Evolutionary conservation across 2,113 vertebrate species (phyloP).

Genomic region (Hippopotamus amphibius): DNA sequence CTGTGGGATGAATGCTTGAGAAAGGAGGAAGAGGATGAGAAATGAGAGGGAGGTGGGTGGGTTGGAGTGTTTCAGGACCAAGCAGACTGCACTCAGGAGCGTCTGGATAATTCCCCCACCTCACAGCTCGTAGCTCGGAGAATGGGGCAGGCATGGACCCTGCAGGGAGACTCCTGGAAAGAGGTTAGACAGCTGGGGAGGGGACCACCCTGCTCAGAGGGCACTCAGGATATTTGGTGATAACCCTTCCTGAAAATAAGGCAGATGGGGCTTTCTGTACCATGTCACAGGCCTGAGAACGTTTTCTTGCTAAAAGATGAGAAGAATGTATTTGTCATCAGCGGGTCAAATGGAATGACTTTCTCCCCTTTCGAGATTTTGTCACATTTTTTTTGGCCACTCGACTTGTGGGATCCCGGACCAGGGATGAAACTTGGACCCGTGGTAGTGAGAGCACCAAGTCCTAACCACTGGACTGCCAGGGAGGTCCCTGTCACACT

Average conservation of each 20-base stretch:
- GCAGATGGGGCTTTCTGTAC: not conserved
- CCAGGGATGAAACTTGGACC: not conserved
- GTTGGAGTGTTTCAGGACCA: too few relatives aligned
- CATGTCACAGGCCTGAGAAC: not conserved
- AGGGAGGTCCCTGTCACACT: constrained; percentile 11
- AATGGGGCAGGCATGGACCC: accelerated
- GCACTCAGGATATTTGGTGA: accelerated
- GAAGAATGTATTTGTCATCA: not conserved
- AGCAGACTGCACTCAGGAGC: accelerated
- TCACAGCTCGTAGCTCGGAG: not conserved
- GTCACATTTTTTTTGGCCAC: too few relatives aligned
- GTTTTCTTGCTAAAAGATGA: not conserved
- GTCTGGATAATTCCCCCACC: too few relatives aligned
- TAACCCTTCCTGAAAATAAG: too few relatives aligned
- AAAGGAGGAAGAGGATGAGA: too few relatives aligned
- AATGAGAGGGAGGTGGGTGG: too few relatives aligned
- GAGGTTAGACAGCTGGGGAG: not conserved
- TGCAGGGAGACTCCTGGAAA: accelerated
- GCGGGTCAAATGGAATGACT: constrained; percentile 65
- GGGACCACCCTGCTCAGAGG: accelerated
- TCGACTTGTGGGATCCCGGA: not conserved
- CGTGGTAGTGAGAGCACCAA: not conserved
- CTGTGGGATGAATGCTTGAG: not conserved
- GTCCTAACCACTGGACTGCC: not conserved
- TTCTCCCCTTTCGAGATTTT: constrained; percentile 44